Conservation (phyloP, 2,113 vertebrate species). For the Oryctolagus cuniculus region DNA sequence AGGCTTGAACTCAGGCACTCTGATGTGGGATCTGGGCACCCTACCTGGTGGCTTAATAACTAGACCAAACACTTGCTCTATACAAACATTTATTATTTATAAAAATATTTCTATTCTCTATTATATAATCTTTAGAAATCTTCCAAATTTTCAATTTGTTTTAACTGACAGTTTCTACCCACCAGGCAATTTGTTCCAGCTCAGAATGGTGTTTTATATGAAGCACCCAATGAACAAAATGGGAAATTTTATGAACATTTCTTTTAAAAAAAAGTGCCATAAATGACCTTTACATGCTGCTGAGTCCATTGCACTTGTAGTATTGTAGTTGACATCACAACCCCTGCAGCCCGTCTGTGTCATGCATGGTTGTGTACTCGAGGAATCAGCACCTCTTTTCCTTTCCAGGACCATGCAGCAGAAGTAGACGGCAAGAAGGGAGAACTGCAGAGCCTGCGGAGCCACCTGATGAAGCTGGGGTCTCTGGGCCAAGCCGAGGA, state of each 20-base stretch:
- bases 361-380: accelerated
- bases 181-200: not conserved
- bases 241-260: not conserved
- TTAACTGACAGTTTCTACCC: not conserved
- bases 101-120: not conserved
- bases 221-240: not conserved
- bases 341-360: accelerated
- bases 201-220: not conserved
- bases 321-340: not conserved
- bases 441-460: constrained; percentile 87
- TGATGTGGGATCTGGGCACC: too few species aligned
- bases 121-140: not conserved
- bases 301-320: too few species aligned
- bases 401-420: constrained; percentile 89
- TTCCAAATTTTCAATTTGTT: not conserved
- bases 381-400: not conserved
- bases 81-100: not conserved
- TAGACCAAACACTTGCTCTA: too few species aligned
- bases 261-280: not conserved
- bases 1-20: too few species aligned
- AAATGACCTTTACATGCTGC: not conserved
- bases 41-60: too few species aligned
- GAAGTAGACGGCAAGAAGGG: constrained; percentile 88
- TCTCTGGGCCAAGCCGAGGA: constrained; percentile 89
- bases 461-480: constrained; percentile 87